These are phyloP conservation scores for Synodontis membranacea DNA, from an alignment of 2,113 vertebrate species.

Conservation along the genomic window DNA sequence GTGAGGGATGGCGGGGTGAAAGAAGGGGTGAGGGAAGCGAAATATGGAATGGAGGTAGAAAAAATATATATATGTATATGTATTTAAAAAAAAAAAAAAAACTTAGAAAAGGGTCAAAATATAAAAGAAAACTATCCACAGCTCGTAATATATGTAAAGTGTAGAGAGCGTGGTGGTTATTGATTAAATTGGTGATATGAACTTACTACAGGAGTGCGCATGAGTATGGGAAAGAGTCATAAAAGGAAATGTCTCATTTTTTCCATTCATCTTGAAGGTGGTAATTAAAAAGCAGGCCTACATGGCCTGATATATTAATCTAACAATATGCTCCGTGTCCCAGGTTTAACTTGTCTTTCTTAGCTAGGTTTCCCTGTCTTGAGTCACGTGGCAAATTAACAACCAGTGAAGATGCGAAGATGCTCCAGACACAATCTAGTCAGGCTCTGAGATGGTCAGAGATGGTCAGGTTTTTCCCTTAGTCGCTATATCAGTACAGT, in stretches of 20 bases:
- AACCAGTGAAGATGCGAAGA: neutral
- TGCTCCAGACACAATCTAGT: neutral
- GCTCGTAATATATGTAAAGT: slow-evolving; percentile 85
- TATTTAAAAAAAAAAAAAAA: neutral
- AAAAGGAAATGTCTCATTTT: slow-evolving; percentile 85
- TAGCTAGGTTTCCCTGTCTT: neutral
- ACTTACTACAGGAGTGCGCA: slow-evolving; percentile 66
- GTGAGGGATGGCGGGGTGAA: slow-evolving; percentile 18
- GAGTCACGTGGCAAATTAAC: neutral
- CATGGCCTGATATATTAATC: slow-evolving; percentile 29
- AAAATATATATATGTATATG: neutral
- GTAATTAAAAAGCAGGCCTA: slow-evolving; percentile 17
- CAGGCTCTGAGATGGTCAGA: neutral
- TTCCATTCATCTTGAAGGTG: slow-evolving; percentile 59
- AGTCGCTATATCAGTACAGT: slow-evolving; percentile 31
- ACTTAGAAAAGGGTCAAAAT: slow-evolving; percentile 53
- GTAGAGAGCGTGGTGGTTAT: slow-evolving; percentile 58
- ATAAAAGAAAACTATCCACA: slow-evolving; percentile 74
- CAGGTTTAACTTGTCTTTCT: slow-evolving; percentile 18
- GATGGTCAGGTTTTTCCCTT: slow-evolving; percentile 36
- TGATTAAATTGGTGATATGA: slow-evolving; percentile 47
- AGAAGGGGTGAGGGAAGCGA: slow-evolving; percentile 32
- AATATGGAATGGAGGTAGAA: neutral
- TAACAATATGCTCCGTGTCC: slow-evolving; percentile 34
- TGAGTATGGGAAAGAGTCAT: slow-evolving; percentile 81